phyloP scores from a whole-genome alignment of 2,113 vertebrate genomes.

The Tauraco erythrolophus region DNA sequence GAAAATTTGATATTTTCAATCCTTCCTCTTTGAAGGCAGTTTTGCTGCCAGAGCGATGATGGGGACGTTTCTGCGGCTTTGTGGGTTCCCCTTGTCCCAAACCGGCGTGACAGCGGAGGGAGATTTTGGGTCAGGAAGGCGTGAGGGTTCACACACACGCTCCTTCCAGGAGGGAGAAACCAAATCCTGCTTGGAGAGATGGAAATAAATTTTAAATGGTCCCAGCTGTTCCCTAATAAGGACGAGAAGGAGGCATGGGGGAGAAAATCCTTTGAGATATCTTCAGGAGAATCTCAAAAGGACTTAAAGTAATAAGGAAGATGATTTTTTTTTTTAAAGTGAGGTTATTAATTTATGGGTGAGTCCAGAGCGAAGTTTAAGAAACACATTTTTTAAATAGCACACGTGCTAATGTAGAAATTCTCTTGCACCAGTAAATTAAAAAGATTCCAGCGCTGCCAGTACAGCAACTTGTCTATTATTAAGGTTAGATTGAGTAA shows the following conservation, averaged over 20 bases:
- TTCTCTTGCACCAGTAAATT: neutral
- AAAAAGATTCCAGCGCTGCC: neutral
- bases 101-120: neutral
- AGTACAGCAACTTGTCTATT: neutral
- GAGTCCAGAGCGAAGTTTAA: neutral
- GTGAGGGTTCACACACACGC: neutral
- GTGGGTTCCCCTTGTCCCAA: neutral
- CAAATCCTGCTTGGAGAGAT: constrained; percentile 7
- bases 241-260: neutral
- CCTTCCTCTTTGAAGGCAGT: neutral
- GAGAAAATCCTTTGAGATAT: neutral
- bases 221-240: neutral
- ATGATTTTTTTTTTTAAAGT: neutral
- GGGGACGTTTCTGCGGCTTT: rapidly evolving
- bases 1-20: no score
- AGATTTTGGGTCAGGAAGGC: neutral
- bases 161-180: neutral
- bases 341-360: constrained; percentile 20
- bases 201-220: constrained; percentile 1
- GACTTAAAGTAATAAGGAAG: neutral
- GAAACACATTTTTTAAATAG: neutral
- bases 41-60: neutral
- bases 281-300: neutral
- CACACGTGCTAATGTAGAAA: neutral
- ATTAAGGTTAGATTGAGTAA: constrained; percentile 6